These are phyloP conservation scores for Herminia tarsipennalis DNA, from an alignment of 2,888 invertebrate species.

Conservation along the genomic window DNA sequence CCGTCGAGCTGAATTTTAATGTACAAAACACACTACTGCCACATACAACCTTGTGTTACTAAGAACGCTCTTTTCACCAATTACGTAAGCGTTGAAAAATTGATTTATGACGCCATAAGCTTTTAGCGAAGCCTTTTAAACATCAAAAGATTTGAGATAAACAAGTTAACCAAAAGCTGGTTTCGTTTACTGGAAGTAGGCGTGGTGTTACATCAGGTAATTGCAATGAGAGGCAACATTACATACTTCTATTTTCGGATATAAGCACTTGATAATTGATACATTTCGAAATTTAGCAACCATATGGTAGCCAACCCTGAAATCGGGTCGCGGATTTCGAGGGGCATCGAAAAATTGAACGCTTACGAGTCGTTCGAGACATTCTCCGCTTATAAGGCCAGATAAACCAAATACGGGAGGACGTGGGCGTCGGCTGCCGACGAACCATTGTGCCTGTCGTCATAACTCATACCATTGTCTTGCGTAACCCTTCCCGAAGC, in stretches of 20 bases:
- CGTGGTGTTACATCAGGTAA: slow-evolving; percentile 34
- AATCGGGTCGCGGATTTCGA: slow-evolving; percentile 55
- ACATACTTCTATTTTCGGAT: slow-evolving; percentile 6
- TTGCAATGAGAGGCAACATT: too few species aligned
- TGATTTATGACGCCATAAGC: slow-evolving; percentile 24
- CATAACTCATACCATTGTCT: slow-evolving; percentile 71
- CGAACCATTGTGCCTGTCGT: slow-evolving; percentile 54
- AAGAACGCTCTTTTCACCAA: slow-evolving; percentile 51
- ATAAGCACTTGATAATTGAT: slow-evolving; percentile 18
- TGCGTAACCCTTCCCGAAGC: slow-evolving; percentile 67
- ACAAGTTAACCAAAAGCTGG: slow-evolving; percentile 15
- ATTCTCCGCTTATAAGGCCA: slow-evolving; percentile 75
- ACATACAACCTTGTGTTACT: slow-evolving; percentile 51
- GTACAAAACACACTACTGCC: slow-evolving; percentile 54
- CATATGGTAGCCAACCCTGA: slow-evolving; percentile 58
- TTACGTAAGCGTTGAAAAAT: slow-evolving; percentile 51
- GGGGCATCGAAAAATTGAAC: slow-evolving; percentile 66
- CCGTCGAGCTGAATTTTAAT: slow-evolving; percentile 73
- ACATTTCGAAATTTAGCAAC: slow-evolving; percentile 35
- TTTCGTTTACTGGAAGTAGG: slow-evolving; percentile 20
- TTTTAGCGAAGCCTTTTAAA: slow-evolving; percentile 14
- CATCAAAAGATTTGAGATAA: slow-evolving; percentile 7
- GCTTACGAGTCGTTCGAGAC: slow-evolving; percentile 65
- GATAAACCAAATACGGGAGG: slow-evolving; percentile 69
- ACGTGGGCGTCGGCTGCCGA: slow-evolving; percentile 74